These are phyloP conservation scores for Lasiurus borealis DNA, from an alignment of 2,113 vertebrate genomes.

Conservation along the genomic window DNA sequence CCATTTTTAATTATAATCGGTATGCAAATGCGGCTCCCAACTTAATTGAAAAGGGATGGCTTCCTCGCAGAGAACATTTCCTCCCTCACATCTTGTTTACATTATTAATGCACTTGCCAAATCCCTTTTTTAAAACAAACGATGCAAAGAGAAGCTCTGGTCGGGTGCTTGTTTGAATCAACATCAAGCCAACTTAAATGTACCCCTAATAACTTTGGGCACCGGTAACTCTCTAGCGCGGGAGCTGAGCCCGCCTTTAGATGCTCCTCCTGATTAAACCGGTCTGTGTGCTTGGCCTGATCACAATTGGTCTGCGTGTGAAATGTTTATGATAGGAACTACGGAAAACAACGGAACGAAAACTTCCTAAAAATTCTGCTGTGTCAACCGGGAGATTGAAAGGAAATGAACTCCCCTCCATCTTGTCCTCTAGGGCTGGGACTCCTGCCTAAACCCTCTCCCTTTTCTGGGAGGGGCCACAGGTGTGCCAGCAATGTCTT, in stretches of 20 bases:
- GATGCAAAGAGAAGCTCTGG: background rate
- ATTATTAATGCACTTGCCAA: conserved; percentile 52
- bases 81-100: background rate
- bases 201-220: background rate
- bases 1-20: conserved; percentile 47
- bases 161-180: background rate
- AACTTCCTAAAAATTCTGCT: background rate
- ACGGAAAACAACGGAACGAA: background rate
- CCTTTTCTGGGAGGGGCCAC: no score
- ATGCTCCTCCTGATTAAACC: background rate
- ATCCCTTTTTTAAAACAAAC: background rate
- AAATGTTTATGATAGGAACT: background rate
- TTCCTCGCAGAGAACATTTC: conserved; percentile 49
- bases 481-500: no score
- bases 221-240: background rate
- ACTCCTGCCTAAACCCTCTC: no score
- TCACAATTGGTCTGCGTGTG: background rate
- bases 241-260: background rate
- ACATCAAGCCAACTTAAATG: background rate
- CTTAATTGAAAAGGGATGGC: conserved; percentile 56
- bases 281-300: background rate
- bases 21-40: conserved; percentile 3
- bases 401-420: no score
- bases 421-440: no score
- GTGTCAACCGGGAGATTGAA: background rate